A percentile compares a stretch with the other conserved stretches of the same genome.
Evolutionary conservation across 2,113 vertebrate species (phyloP).

Genomic region (Pardalotus punctatus): DNA sequence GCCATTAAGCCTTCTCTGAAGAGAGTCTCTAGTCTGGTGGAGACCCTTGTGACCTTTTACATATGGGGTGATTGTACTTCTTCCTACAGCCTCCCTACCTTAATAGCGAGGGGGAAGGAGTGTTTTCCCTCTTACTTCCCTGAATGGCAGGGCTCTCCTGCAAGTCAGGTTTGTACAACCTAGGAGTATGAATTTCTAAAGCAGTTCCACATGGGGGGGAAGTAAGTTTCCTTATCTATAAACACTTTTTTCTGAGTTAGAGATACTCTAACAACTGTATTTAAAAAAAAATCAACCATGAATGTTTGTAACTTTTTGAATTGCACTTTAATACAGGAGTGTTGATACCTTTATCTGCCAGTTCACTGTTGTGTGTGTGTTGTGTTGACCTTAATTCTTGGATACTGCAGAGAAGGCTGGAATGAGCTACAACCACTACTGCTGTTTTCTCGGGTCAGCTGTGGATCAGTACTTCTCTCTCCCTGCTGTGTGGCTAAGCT

Average conservation of each 20-base stretch:
- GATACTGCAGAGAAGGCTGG: neutral
- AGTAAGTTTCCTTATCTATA: neutral
- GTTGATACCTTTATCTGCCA: conserved; percentile 49
- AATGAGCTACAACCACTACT: neutral
- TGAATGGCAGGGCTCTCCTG: neutral
- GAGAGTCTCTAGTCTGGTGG: neutral
- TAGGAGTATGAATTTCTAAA: neutral
- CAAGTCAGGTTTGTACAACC: neutral
- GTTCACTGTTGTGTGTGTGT: neutral
- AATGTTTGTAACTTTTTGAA: conserved; percentile 63
- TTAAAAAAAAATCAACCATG: neutral
- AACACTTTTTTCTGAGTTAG: neutral
- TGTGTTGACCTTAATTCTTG: neutral
- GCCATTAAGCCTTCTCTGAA: neutral
- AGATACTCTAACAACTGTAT: conserved; percentile 17
- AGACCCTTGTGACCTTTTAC: neutral
- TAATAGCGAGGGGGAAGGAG: neutral
- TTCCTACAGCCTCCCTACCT: neutral
- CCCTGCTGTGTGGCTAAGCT: neutral
- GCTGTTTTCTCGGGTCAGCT: fast-evolving
- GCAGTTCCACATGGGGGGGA: neutral
- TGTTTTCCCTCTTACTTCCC: neutral
- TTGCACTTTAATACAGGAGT: conserved; percentile 72
- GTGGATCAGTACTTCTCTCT: neutral
- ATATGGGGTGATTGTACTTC: neutral